Evolutionary conservation across 2,113 vertebrate genomes (phyloP).

Genomic region (Meles meles): DNA sequence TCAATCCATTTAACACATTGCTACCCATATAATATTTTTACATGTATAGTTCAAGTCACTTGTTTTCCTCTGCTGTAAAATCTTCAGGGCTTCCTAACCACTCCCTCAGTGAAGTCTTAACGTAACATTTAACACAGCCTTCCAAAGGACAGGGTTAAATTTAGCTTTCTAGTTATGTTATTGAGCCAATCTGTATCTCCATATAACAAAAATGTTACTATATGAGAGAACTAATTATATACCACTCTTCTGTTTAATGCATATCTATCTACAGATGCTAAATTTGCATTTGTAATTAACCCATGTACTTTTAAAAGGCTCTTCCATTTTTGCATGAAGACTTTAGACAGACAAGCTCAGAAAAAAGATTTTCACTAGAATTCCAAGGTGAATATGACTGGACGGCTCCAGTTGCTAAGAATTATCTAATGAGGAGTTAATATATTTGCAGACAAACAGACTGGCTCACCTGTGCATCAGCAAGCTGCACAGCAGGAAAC

Average conservation of each 20-base stretch:
- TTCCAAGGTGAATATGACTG: neutral
- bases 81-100: neutral
- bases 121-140: neutral
- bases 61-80: neutral
- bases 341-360: neutral
- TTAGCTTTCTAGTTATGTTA: conserved; percentile 1
- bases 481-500: conserved; percentile 95
- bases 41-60: neutral
- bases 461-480: conserved; percentile 94
- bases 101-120: neutral
- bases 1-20: neutral
- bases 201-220: neutral
- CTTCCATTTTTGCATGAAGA: neutral
- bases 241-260: neutral
- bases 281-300: neutral
- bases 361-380: neutral
- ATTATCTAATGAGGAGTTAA: neutral
- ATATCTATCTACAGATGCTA: neutral
- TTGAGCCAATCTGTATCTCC: neutral
- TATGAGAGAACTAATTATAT: neutral
- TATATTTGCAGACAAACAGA: neutral
- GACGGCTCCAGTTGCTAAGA: neutral
- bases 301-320: neutral
- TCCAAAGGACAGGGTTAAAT: neutral
- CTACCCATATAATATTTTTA: neutral